Evolutionary conservation across 2,888 invertebrate species (phyloP).

Genomic region (Catocala nupta): DNA sequence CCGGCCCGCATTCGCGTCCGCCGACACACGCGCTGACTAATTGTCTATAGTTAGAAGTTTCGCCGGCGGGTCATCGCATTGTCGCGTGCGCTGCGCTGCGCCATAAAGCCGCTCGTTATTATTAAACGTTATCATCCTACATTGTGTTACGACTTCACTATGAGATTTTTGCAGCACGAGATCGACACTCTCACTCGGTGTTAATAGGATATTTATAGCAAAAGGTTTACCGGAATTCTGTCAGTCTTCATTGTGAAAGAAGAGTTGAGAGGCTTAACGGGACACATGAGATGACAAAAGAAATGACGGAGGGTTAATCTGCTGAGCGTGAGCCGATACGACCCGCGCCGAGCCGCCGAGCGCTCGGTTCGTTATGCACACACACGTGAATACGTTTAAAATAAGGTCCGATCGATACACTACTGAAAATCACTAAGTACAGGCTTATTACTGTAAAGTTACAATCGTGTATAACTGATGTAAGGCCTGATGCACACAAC

Average conservation of each 20-base stretch:
- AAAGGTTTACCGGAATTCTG: not conserved
- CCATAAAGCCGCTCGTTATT: not conserved
- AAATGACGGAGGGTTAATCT: conserved; percentile 4
- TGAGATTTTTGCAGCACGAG: too few species aligned
- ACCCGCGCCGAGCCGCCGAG: too few species aligned
- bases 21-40: not conserved
- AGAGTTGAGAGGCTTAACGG: not conserved
- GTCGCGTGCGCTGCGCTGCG: not conserved
- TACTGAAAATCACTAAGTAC: too few species aligned
- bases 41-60: not conserved
- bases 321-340: not conserved
- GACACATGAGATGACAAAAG: not conserved
- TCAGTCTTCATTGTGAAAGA: not conserved
- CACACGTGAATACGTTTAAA: too few species aligned
- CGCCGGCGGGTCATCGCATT: not conserved
- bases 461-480: too few species aligned
- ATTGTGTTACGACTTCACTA: too few species aligned
- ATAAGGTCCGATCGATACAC: too few species aligned
- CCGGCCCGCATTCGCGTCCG: too few species aligned
- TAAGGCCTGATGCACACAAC: too few species aligned
- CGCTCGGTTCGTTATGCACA: too few species aligned
- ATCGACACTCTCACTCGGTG: too few species aligned
- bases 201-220: not conserved
- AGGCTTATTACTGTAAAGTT: too few species aligned
- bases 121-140: not conserved